Conservation (phyloP, 2,797 vertebrate species). For the Mormyrus hasselquistii region DNA sequence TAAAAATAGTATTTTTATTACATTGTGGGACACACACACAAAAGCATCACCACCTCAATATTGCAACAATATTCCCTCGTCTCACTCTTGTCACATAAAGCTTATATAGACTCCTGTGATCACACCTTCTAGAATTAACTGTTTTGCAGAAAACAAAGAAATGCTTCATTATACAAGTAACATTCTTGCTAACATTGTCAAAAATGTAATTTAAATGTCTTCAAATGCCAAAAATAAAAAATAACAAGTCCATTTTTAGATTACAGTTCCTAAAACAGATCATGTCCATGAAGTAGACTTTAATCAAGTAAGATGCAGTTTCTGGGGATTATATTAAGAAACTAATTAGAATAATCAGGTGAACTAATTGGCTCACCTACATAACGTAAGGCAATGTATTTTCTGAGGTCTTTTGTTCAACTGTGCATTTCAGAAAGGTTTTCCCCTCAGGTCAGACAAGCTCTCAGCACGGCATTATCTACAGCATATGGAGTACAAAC, state of each 20-base stretch:
- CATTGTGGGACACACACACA: neutral
- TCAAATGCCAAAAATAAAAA: neutral
- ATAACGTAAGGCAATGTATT: neutral
- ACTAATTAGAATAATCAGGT: conserved; percentile 21
- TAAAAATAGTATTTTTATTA: neutral
- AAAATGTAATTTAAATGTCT: neutral
- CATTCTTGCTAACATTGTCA: neutral
- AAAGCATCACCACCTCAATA: neutral
- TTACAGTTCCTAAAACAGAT: neutral
- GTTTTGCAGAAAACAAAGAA: neutral
- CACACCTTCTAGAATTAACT: neutral
- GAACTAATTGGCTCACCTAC: conserved; percentile 19
- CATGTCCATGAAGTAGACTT: neutral
- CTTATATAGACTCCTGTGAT: neutral
- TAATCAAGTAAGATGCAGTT: neutral
- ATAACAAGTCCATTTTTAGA: neutral
- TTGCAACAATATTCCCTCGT: neutral
- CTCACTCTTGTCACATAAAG: neutral
- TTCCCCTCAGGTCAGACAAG: conserved; percentile 2
- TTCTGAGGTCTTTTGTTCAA: neutral
- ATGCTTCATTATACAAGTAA: neutral
- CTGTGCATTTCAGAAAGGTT: neutral
- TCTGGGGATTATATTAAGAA: conserved; percentile 9
- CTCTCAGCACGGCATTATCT: neutral
- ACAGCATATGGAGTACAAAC: conserved; percentile 9